phyloP scores from a whole-genome alignment of 2,888 invertebrate genomes.

The Pachycephus smyrnensis region DNA sequence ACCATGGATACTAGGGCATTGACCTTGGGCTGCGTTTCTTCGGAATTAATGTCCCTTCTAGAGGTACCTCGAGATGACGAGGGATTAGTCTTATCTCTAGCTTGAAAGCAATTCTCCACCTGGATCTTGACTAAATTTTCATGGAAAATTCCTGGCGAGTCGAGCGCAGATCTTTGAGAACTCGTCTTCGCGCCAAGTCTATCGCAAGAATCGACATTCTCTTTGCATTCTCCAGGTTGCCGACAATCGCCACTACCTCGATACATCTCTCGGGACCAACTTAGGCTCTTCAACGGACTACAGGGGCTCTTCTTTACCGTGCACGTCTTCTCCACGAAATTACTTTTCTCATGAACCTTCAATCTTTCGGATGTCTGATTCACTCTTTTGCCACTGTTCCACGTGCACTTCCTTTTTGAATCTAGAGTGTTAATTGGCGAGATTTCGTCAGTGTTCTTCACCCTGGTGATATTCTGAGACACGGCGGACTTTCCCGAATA shows the following conservation, averaged over 20 bases:
- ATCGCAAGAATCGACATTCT: no score
- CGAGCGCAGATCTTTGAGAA: no score
- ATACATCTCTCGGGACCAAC: no score
- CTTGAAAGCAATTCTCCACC: slow-evolving; percentile 51
- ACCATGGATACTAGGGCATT: slow-evolving; percentile 33
- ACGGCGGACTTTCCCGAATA: no score
- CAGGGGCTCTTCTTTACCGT: no score
- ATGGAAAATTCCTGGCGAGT: slow-evolving; percentile 28
- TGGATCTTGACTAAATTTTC: slow-evolving; percentile 50
- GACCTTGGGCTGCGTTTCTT: neutral
- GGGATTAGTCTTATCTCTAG: slow-evolving; percentile 36
- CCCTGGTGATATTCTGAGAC: neutral
- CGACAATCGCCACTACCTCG: no score
- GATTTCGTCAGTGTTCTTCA: neutral
- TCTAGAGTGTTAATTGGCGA: neutral
- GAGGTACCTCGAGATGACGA: slow-evolving; percentile 19
- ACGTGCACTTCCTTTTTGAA: neutral
- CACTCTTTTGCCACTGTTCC: neutral
- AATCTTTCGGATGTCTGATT: neutral
- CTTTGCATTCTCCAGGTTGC: no score
- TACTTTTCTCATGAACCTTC: no score
- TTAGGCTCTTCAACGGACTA: no score
- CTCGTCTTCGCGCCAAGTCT: no score
- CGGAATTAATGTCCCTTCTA: neutral
- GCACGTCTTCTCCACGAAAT: no score